Conservation (phyloP, 2,797 vertebrate genomes). For the Acrocephalus scirpaceus region DNA sequence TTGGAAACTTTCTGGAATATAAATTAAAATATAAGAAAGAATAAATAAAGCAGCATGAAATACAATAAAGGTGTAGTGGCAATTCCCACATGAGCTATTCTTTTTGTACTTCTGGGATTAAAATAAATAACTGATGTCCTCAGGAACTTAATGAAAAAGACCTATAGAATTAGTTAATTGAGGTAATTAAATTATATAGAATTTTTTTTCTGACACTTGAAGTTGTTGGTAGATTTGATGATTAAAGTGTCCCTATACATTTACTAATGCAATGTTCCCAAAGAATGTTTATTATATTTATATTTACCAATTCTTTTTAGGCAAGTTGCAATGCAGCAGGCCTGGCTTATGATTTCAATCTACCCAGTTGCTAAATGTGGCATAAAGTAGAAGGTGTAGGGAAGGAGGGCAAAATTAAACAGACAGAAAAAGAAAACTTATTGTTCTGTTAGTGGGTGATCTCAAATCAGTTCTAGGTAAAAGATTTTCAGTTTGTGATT, state of each 20-base stretch:
- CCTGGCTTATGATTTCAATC: background rate
- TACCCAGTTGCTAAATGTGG: background rate
- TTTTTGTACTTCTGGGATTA: background rate
- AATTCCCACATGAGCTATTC: background rate
- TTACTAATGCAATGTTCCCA: background rate
- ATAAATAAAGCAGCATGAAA: background rate
- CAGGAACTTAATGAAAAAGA: background rate
- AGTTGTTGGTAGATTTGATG: background rate
- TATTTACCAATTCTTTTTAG: background rate
- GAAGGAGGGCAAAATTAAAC: background rate
- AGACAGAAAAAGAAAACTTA: background rate
- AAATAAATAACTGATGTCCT: background rate
- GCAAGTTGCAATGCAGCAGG: background rate
- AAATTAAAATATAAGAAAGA: slow-evolving; percentile 6
- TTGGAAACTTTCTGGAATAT: background rate
- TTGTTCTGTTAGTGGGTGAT: background rate
- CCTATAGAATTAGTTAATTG: background rate
- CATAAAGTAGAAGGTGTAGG: background rate
- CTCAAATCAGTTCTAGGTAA: background rate
- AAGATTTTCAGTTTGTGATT: background rate
- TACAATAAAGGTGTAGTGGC: background rate
- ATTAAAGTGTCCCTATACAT: background rate
- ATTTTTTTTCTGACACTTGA: background rate
- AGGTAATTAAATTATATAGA: background rate
- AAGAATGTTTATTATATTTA: background rate